A percentile compares a stretch with the other conserved stretches of the same genome.
Evolutionary conservation across 1,140 invertebrate species (phyloP).

Genomic region (Hylaeus anthracinus): DNA sequence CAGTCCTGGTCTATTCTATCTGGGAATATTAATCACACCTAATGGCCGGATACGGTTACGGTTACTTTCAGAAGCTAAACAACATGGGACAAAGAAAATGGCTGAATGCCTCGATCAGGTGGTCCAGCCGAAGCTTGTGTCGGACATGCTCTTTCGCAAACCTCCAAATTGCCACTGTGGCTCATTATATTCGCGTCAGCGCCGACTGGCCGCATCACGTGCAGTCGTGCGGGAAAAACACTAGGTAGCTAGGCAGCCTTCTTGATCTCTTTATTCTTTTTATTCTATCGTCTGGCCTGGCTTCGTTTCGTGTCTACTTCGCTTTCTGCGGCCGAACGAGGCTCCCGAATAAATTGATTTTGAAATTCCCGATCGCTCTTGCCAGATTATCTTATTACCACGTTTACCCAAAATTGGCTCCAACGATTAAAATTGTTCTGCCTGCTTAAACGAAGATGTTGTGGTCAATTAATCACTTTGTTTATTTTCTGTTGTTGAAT

Average conservation of each 20-base stretch:
- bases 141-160: constrained; percentile 39
- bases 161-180: constrained; percentile 63
- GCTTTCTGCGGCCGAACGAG: neutral
- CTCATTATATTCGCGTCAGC: constrained; percentile 68
- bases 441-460: neutral
- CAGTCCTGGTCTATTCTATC: too few species aligned
- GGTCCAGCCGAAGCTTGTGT: constrained; percentile 32
- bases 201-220: constrained; percentile 26
- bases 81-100: neutral
- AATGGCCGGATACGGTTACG: neutral
- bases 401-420: constrained; percentile 17
- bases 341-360: constrained; percentile 27
- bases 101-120: constrained; percentile 35
- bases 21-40: too few species aligned
- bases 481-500: too few species aligned
- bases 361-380: neutral
- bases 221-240: constrained; percentile 56
- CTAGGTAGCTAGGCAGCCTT: constrained; percentile 40
- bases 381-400: neutral
- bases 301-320: constrained; percentile 18
- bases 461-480: too few species aligned
- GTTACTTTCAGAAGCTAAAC: neutral
- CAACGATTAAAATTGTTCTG: neutral
- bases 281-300: constrained; percentile 19
- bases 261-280: constrained; percentile 27